These are phyloP conservation scores for Urocitellus parryii DNA, from an alignment of 2,113 vertebrate genomes.

Conservation along the genomic window DNA sequence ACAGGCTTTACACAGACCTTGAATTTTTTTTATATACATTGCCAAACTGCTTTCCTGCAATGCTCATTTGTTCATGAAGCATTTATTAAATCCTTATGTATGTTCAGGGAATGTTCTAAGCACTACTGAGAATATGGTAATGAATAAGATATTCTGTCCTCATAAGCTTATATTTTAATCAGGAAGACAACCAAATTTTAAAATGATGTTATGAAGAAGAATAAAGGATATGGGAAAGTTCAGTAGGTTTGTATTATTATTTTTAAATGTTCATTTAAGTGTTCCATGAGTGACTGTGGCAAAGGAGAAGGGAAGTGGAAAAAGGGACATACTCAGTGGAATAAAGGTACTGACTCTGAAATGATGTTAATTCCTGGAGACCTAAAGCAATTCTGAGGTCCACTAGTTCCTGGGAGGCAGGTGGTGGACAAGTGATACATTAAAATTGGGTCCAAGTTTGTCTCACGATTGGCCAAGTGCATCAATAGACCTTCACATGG, in stretches of 20 bases:
- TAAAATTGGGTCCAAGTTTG: neutral
- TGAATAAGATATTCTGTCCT: conserved; percentile 8
- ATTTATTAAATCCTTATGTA: conserved; percentile 43
- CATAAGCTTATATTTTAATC: conserved; percentile 17
- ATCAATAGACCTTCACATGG: neutral
- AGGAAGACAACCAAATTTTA: neutral
- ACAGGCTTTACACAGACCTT: neutral
- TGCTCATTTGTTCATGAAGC: neutral
- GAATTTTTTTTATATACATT: neutral
- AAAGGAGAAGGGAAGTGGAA: neutral
- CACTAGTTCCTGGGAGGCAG: neutral
- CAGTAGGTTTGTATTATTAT: neutral
- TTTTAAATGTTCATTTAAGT: conserved; percentile 33
- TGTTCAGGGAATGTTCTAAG: neutral
- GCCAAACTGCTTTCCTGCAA: conserved; percentile 1
- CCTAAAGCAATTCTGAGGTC: neutral
- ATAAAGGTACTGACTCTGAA: neutral
- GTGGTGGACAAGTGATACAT: neutral
- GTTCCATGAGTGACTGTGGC: neutral
- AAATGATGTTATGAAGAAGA: conserved; percentile 36
- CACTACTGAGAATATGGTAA: neutral
- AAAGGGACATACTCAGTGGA: neutral
- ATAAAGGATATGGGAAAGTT: neutral
- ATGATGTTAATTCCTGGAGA: neutral
- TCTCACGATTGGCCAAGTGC: neutral